Base-by-base conservation (phyloP, 2,113 vertebrate genomes). In the Gallinago paraguaiae region DNA sequence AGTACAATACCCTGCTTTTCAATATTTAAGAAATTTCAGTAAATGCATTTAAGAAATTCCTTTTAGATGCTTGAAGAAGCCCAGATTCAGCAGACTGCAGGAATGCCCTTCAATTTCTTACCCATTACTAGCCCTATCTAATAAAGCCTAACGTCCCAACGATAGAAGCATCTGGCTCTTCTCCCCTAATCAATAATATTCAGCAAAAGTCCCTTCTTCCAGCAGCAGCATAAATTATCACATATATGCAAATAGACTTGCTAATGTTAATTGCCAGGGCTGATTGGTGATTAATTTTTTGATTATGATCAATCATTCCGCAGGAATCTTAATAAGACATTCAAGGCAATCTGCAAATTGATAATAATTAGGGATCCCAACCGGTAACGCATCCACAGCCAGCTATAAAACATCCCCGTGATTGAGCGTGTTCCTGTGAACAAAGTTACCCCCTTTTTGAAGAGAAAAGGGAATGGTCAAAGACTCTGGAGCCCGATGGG, bases 251-350 rank as follows among this genome's bases (percentile, higher is more conserved):
- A 97, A 98, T 97, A 97, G 93, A 84, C 84, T 96, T 69, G 93
- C 91, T 96, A 92, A 95, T 97, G 97, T 97, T 98, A 98, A 98
- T 98, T 98, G 96, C 94, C 93, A 95, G 93, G 89, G 94, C 71
- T 98, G 97, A 98, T 97, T 97, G 90, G 97, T 97, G 95, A 98
- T 97, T 98, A 97, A 97, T 97, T 97, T 98, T 98, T 98, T 97
- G 70, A 98, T 98, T 98, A 97, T 97, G 96, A 97, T 97, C 97
- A 98, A 97, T 98, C 96, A 97, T 81, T 96, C 84, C 3, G 2
- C 78, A 91, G 20, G 56, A 97, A 95, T 96, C 90, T 90, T 93
- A 96, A 94, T 95, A 97, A 97, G 96, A 93, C 92, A 88, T 93
- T 89, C 93, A 96, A 95, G 87, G 86, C 60, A 94, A 97, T 95